A percentile compares a stretch with the other conserved stretches of the same genome.
Evolutionary conservation across 1,140 invertebrate species (phyloP).

Genomic region (Aphelenchoides besseyi): DNA sequence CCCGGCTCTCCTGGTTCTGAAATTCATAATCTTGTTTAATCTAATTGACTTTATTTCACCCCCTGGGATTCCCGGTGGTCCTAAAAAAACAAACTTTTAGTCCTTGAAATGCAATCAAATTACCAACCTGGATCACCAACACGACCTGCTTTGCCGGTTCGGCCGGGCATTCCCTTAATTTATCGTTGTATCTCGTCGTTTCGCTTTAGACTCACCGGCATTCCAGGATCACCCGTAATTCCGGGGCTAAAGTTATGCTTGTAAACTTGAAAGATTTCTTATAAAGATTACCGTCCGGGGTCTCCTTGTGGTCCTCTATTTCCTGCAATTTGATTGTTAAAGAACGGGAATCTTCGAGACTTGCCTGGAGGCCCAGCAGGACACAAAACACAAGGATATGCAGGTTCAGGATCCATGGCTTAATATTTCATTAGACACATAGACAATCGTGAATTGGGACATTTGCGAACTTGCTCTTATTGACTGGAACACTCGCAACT

Average conservation of each 20-base stretch:
- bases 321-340: slow-evolving; percentile 46
- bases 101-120: background rate
- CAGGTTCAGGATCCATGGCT: slow-evolving; percentile 60
- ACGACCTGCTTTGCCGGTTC: slow-evolving; percentile 51
- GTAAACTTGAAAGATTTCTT: too few species aligned
- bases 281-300: background rate
- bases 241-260: too few species aligned
- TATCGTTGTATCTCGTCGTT: too few species aligned
- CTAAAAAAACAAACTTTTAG: slow-evolving; percentile 8
- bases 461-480: too few species aligned
- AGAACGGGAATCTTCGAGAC: too few species aligned
- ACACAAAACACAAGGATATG: slow-evolving; percentile 59
- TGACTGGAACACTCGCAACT: too few species aligned
- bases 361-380: too few species aligned
- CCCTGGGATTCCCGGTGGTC: slow-evolving; percentile 44
- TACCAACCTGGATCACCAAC: slow-evolving; percentile 53
- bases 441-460: too few species aligned
- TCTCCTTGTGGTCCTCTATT: slow-evolving; percentile 60
- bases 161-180: slow-evolving; percentile 41
- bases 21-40: too few species aligned
- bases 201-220: background rate
- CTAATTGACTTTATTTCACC: too few species aligned
- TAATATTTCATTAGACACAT: too few species aligned
- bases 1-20: too few species aligned
- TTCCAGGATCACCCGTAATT: slow-evolving; percentile 46